Evolutionary conservation across 2,113 vertebrate species (phyloP).

Genomic region (Prunella fulvescens): DNA sequence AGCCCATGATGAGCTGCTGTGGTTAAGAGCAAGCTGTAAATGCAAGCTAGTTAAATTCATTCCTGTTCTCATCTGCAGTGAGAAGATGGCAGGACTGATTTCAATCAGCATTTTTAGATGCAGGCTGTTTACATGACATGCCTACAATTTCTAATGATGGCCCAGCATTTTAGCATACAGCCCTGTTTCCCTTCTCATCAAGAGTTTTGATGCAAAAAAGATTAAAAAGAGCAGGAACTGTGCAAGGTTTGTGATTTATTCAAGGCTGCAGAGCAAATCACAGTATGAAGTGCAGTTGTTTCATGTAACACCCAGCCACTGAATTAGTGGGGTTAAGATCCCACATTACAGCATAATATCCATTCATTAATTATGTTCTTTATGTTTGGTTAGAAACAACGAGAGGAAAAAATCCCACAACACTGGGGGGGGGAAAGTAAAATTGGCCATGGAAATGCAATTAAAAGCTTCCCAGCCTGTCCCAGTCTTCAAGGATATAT

Average conservation of each 20-base stretch:
- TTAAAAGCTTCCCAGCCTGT: background rate
- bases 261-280: background rate
- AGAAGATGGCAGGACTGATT: background rate
- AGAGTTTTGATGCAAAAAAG: background rate
- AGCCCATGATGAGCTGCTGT: background rate
- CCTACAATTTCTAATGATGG: background rate
- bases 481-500: background rate
- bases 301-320: background rate
- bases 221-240: background rate
- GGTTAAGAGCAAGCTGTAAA: background rate
- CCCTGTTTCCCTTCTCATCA: background rate
- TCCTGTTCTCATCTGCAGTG: background rate
- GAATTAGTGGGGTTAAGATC: background rate
- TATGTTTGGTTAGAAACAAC: background rate
- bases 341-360: accelerated
- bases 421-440: too few species aligned
- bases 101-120: background rate
- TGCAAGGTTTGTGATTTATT: background rate
- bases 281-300: background rate
- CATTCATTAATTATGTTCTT: background rate
- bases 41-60: background rate
- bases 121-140: background rate
- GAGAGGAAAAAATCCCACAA: background rate
- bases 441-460: background rate
- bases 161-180: background rate